Evolutionary conservation across 2,797 vertebrate genomes (phyloP).

Genomic region (Gallirallus australis): DNA sequence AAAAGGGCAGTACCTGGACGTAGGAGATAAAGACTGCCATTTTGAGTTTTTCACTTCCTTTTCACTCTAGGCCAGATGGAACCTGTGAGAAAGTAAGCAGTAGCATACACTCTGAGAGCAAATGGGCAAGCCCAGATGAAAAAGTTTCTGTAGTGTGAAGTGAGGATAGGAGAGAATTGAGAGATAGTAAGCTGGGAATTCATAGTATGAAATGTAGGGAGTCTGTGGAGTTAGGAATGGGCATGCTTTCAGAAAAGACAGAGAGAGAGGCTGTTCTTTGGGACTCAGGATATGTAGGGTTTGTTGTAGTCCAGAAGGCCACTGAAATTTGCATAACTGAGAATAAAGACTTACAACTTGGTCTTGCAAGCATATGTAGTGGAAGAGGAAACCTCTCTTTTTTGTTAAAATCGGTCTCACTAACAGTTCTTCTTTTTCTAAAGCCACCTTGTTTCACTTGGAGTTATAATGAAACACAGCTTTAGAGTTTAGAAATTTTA

Average conservation of each 20-base stretch:
- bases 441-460: neutral
- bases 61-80: neutral
- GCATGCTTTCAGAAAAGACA: neutral
- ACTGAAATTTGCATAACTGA: neutral
- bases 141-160: neutral
- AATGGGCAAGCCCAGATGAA: neutral
- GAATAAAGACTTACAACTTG: neutral
- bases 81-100: neutral
- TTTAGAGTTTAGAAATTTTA: neutral
- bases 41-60: neutral
- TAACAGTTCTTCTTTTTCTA: neutral
- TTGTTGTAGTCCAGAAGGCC: neutral
- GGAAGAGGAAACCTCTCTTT: neutral
- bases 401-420: neutral
- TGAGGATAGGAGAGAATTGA: neutral
- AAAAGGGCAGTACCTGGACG: neutral
- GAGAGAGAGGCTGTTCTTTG: neutral
- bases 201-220: neutral
- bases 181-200: neutral
- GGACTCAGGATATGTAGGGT: neutral
- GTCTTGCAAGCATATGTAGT: neutral
- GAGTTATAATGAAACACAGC: neutral
- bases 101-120: neutral
- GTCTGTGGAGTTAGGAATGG: neutral
- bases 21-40: neutral